Percentiles rank a stretch among this genome's conserved stretches.
phyloP scores from a whole-genome alignment of 2,113 vertebrate species.

The Erythrolamprus reginae region DNA sequence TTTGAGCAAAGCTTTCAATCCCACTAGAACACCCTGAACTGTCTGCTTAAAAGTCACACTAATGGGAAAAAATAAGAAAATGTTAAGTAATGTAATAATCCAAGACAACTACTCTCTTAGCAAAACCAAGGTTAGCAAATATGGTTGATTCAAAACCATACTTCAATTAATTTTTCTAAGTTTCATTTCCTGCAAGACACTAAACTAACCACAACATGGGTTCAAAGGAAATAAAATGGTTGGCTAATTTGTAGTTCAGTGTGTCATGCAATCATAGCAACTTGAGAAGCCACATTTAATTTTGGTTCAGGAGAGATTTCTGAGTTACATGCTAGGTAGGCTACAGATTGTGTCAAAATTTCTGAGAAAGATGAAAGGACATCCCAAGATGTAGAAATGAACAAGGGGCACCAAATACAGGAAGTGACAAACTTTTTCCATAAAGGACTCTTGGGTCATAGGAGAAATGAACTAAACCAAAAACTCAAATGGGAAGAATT shows the following conservation, averaged over 20 bases:
- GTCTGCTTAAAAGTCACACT: not conserved
- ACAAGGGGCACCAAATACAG: not conserved
- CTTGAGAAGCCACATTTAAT: not conserved
- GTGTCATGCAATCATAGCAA: not conserved
- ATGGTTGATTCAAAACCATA: not conserved
- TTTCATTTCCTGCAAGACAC: not conserved
- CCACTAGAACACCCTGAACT: not conserved
- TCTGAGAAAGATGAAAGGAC: not conserved
- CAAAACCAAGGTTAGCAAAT: not conserved
- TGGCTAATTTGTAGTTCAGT: not conserved
- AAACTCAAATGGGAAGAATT: not conserved
- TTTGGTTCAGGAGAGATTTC: not conserved
- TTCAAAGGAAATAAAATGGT: not conserved
- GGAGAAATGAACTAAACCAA: not conserved
- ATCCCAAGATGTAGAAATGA: not conserved
- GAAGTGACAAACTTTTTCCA: not conserved
- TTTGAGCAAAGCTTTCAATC: not conserved
- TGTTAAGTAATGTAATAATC: not conserved
- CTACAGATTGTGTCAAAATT: not conserved
- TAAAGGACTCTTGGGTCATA: not conserved
- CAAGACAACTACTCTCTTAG: not conserved
- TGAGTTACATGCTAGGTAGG: not conserved
- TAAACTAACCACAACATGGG: not conserved
- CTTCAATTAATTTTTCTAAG: not conserved
- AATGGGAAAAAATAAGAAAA: not conserved